Base-by-base conservation (phyloP, 2,888 invertebrate species). In the Xestia sexstrigata region DNA sequence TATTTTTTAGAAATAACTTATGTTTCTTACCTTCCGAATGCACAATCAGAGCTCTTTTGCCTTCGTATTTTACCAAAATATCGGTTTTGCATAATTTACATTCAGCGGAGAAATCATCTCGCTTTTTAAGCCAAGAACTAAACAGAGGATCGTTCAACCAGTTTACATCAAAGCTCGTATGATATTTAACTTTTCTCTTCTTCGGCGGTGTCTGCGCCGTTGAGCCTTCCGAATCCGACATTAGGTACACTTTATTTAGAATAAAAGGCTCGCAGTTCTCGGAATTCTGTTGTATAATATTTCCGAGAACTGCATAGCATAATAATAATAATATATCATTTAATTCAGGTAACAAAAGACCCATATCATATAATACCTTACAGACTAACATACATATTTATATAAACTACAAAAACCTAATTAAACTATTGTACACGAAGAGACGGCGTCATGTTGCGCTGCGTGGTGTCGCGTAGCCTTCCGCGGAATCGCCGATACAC, bases 61-160 rank as follows among this genome's bases (percentile, higher is more conserved):
- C 55, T 55, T 55, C 55, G 11, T 69, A 55, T 69, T 69, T 69
- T 39, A 69, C 52, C 0, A n/a, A 52, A 69, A 39, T 69, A 69
- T 69, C n/a, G 1, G 52, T 69, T 39, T 69, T 39, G 17, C 69
- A 69, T 69, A 69, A 69, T 69, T 69, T 69, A 69, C 52, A 55
- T 69, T 55, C 39, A 69, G 69, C 52, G 52, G 52, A 2, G n/a
- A 11, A 69, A 69, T 39, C 52, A 69, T 69, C 52, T 52, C 69
- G 39, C 2, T 69, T 69, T 52, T 69, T 69, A 69, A 69, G 1
- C 52, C 69, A 69, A 69, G 52, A 69, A 69, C 69, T 55, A 69
- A 69, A 39, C 52, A n/a, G n/a, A 39, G 69, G n/a, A 69, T 69
- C 52, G 39, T 69, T 69, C 52, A 69, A 69, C 69, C 69, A 69